Conservation (phyloP, 1,140 invertebrate species). For the Caerostris darwini region DNA sequence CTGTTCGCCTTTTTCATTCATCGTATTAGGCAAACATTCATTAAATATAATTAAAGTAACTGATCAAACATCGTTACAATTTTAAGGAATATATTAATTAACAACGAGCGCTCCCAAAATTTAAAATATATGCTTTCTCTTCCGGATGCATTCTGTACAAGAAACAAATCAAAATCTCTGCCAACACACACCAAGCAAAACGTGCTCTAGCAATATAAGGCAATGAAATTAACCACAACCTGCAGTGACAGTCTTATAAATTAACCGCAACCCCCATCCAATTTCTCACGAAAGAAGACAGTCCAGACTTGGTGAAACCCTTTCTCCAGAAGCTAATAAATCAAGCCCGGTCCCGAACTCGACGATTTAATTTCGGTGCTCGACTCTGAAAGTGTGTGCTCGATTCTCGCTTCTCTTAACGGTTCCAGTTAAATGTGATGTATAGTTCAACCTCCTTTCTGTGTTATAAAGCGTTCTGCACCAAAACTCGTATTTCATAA, state of each 20-base stretch:
- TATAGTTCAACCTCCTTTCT: slow-evolving; percentile 25
- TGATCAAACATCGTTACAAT: too few relatives aligned
- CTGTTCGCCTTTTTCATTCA: too few relatives aligned
- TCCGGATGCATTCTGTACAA: too few relatives aligned
- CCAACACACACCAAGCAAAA: not conserved
- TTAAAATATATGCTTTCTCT: too few relatives aligned
- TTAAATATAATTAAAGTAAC: too few relatives aligned
- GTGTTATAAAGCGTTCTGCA: slow-evolving; percentile 52
- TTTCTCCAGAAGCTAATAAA: slow-evolving; percentile 63
- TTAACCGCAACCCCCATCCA: slow-evolving; percentile 50
- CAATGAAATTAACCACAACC: slow-evolving; percentile 58
- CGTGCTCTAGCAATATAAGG: not conserved
- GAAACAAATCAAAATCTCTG: not conserved
- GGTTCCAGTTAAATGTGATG: slow-evolving; percentile 68
- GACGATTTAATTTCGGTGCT: slow-evolving; percentile 60
- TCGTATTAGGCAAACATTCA: too few relatives aligned
- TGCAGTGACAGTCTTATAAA: slow-evolving; percentile 55
- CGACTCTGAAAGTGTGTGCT: not conserved
- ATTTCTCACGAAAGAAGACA: slow-evolving; percentile 45
- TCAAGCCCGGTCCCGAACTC: slow-evolving; percentile 64
- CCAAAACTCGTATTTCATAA: slow-evolving; percentile 66
- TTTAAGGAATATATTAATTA: too few relatives aligned
- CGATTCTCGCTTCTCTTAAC: slow-evolving; percentile 7
- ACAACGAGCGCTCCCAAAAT: too few relatives aligned
- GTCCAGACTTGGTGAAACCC: slow-evolving; percentile 30